Evolutionary conservation across 2,113 vertebrate species (phyloP), one percentile per base, ranked within the genome.

Genomic region (Pelecanus crispus): DNA sequence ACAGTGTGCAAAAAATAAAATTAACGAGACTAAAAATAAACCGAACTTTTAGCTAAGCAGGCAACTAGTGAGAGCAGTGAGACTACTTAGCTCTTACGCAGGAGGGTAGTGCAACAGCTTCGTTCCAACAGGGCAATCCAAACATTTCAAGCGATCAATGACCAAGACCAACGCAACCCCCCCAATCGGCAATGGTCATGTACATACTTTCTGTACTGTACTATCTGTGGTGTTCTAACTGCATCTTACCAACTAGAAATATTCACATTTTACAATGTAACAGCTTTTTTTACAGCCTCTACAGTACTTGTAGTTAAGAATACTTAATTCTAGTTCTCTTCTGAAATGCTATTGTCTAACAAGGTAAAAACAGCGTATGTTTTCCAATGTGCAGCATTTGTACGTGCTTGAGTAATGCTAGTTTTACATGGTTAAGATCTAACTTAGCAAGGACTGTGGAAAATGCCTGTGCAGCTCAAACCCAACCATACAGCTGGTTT

Each of bases 101-200:
- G 79, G 70, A 78, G 44, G 86, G 91, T 13, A 92, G 42, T 13
- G 58, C 83, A 82, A 85, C 73, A 81, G 92, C 71, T 90, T 73
- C 17, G 4, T n/a, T 91, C 82, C 85, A 93, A 82, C 34, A 89
- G 63, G 73, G 71, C 81, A 92, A 90, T 78, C 61, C 42, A 92
- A 82, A 92, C 85, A 77, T 83, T 95, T 91, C 92, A 77, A 87
- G 80, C 50, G 70, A 72, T 71, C 94, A 91, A n/a, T 63, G 95
- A 90, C 70, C 71, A 83, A 74, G 36, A 89, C 62, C 45, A 77
- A 26, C 3, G 52, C 44, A 70, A 55, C 25, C 25, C 50, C 52
- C 45, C 59, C 50, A 29, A 26, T 84, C 86, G 81, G 86, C 47
- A 85, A 26, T 0, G 13, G 61, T 19, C 84, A 59, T 2, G 47